A percentile compares a stretch with the other conserved stretches of the same genome.
These are phyloP conservation scores for Toxotes chatareus DNA, from an alignment of 2,113 vertebrate species.

Conservation along the genomic window DNA sequence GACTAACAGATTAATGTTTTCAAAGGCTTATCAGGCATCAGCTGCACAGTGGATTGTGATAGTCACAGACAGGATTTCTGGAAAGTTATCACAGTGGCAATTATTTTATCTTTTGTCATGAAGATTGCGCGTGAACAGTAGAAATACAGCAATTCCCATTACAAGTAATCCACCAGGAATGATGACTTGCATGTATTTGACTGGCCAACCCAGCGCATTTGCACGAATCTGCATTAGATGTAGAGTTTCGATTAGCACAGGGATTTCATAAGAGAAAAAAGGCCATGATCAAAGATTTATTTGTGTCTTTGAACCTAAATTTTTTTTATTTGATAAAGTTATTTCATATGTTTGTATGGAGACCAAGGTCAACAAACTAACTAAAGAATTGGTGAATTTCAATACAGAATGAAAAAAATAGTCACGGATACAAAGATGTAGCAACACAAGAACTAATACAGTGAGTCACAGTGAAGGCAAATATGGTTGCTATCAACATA, in stretches of 20 bases:
- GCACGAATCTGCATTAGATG: not conserved
- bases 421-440: not conserved
- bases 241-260: not conserved
- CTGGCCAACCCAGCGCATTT: no score
- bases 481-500: not conserved
- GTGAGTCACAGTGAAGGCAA: not conserved
- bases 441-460: not conserved
- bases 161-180: conserved; percentile 1
- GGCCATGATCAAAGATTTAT: no score
- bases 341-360: not conserved
- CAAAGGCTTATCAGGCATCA: not conserved
- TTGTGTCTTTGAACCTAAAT: not conserved
- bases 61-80: not conserved
- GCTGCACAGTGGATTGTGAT: not conserved
- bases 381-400: not conserved
- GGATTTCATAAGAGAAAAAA: no score
- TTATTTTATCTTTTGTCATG: not conserved
- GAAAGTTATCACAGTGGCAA: not conserved
- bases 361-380: no score
- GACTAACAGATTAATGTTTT: not conserved
- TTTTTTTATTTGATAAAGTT: not conserved
- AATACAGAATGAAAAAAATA: not conserved
- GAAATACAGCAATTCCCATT: not conserved
- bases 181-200: not conserved
- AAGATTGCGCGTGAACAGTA: not conserved